Conservation (phyloP, 2,797 vertebrate species). For the Aldrovandia affinis region DNA sequence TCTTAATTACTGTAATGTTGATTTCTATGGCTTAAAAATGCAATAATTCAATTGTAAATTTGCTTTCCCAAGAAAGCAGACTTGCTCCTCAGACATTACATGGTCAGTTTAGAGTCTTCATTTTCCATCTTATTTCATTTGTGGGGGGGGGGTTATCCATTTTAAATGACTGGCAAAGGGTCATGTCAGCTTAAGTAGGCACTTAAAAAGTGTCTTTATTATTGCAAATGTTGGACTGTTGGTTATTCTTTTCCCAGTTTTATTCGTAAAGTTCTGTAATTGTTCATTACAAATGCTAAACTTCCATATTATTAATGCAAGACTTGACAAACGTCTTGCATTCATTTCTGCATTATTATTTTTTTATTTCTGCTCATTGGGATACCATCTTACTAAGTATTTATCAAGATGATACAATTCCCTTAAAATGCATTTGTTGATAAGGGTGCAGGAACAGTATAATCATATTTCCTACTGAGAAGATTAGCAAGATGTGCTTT, state of each 20-base stretch:
- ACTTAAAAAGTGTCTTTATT: neutral
- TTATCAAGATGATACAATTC: neutral
- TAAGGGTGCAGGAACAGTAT: neutral
- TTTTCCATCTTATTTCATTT: too few relatives aligned
- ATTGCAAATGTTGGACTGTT: neutral
- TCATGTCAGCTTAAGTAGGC: neutral
- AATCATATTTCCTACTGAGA: neutral
- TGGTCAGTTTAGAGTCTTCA: neutral
- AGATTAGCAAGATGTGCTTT: neutral
- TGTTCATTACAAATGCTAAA: neutral
- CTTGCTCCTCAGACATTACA: neutral
- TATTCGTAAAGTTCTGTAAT: neutral
- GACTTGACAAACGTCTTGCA: neutral
- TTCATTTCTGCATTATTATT: neutral
- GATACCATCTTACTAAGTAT: too few relatives aligned
- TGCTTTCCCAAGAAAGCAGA: too few relatives aligned
- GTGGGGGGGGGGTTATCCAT: neutral
- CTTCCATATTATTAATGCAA: neutral
- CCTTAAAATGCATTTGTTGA: neutral
- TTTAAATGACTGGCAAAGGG: neutral
- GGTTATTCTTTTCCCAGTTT: neutral
- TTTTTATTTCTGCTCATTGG: neutral
- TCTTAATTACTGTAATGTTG: neutral
- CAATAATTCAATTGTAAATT: neutral
- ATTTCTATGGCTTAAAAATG: conserved; percentile 1